These are phyloP conservation scores for Hypomecis atomaria DNA, from an alignment of 2,888 invertebrate species.

Conservation along the genomic window DNA sequence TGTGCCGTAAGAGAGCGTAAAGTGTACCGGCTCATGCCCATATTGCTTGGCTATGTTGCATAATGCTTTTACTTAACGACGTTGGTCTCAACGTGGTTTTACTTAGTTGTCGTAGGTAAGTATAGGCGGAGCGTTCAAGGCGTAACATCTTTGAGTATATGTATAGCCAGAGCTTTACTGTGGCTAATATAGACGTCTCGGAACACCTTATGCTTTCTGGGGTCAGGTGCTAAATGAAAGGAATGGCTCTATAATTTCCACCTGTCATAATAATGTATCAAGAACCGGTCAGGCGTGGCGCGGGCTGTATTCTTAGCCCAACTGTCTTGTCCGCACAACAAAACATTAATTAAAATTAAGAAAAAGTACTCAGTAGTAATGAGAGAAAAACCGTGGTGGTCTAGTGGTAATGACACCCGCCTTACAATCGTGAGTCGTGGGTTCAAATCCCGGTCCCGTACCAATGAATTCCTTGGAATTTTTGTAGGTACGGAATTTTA, in stretches of 20 bases:
- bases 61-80: slow-evolving; percentile 44
- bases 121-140: background rate
- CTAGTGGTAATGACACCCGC: no score
- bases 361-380: no score
- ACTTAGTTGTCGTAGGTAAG: background rate
- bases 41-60: slow-evolving; percentile 50
- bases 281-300: slow-evolving; percentile 27
- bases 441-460: no score
- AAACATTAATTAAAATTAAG: background rate
- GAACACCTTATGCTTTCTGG: background rate
- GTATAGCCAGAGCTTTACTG: no score
- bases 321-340: slow-evolving; percentile 1
- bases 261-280: slow-evolving; percentile 12
- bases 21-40: slow-evolving; percentile 54
- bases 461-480: no score
- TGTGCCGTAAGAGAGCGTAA: slow-evolving; percentile 60
- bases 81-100: background rate
- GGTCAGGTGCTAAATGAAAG: slow-evolving; percentile 14
- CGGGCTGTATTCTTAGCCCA: slow-evolving; percentile 18
- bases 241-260: slow-evolving; percentile 11
- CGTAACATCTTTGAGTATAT: background rate
- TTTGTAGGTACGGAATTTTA: no score
- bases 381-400: no score
- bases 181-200: no score
- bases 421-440: no score